Evolutionary conservation across 2,888 invertebrate genomes (phyloP), one percentile per base, ranked within the genome.

Genomic region (Megaustenia siamemsis): DNA sequence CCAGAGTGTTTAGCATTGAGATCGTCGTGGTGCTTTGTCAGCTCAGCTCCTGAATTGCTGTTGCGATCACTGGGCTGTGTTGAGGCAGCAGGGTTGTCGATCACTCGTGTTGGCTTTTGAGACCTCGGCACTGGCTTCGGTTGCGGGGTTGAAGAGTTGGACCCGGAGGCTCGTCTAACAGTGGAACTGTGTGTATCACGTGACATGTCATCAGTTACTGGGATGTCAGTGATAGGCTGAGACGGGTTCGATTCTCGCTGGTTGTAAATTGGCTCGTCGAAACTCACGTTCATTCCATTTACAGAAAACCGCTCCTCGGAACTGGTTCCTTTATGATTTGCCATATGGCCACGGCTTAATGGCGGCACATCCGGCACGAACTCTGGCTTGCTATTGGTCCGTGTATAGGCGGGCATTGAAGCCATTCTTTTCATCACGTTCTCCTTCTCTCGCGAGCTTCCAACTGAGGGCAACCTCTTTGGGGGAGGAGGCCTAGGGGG

Each of bases 261-360:
- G 40, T 76, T 49, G 75, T 66, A 77, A 82, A 91, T 90, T 2
- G 91, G 91, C 75, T 92, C 91, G 83, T 92, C 92, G 87, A 92
- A 92, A 81, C 91, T 92, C 78, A 92, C 90, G 73, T 91, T 91
- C 63, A 90, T 89, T 21, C 89, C 89, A 56, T 87, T 87, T 77
- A 88, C 82, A 66, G 85, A 86, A 24, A 86, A 77, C 60, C 76
- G 69, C 21, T 86, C 82, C 35, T 89, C 88, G 43, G 90, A 90
- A 69, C 77, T 60, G 18, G 83, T 69, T 49, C 84, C 85, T 49
- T 75, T 86, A 24, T 88, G 75, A 21, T 71, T 78, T 2, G 28
- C 32, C 15, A 35, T 10, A 21, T 83, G 78, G 35, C 45, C 32
- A n/a, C 83, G 84, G 63, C 12, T 32, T 8, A 49, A 75, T 6